Evolutionary conservation across 2,888 invertebrate genomes (phyloP), one percentile per base, ranked within the genome.

Genomic region (Noctua janthe): DNA sequence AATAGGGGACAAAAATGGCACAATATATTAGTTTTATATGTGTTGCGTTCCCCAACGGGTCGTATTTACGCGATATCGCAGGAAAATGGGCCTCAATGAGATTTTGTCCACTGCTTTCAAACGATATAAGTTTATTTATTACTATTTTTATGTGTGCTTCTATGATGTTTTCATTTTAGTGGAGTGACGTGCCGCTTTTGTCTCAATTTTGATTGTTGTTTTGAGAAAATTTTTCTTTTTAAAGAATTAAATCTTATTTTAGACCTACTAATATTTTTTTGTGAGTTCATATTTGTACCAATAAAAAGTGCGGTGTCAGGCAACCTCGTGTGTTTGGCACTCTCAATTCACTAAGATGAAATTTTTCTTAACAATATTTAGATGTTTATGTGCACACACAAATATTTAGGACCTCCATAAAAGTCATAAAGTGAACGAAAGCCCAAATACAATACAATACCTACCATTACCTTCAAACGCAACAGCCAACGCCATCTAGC

Each of bases 21-120:
- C 92, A 91, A 94, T 94, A 94, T 94, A 93, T 95, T 94, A 94
- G 93, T 92, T 94, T 94, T 93, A 94, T 94, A 92, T 89, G 91
- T 91, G 84, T 90, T 82, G 89, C 89, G 90, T 89, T 91, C 91
- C 92, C 91, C 76, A 79, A 89, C 86, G 92, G 89, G 89, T 90
- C 90, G 90, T 93, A 92, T 93, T 92, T 93, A 91, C 90, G 90
- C 91, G 90, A 89, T 92, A 92, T 88, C 89, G 84, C 87, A 82
- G 87, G 88, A 91, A 90, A 91, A 92, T 90, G 90, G 91, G 88
- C 85, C 89, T 87, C 87, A 86, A 90, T 90, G 91, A 92, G 91
- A 94, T 92, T 90, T 89, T 89, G 90, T 87, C 90, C 89, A 89
- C 87, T 90, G 86, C 85, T 91, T 90, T 91, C 89, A 91, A 93